Conservation (phyloP, 30 jellyfish, hydroid and myxozoan species). For the Hydractinia echinata region DNA sequence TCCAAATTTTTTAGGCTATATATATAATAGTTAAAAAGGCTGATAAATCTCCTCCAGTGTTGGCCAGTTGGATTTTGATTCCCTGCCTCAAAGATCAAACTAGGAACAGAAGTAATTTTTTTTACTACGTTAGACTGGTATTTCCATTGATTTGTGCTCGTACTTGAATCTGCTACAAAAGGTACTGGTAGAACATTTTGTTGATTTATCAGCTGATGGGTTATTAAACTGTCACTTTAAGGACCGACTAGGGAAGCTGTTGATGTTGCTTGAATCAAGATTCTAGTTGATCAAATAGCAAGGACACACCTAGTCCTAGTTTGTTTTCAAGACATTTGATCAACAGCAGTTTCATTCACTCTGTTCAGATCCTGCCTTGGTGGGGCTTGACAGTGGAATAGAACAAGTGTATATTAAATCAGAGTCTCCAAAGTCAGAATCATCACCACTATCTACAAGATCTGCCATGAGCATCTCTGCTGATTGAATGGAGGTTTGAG, state of each 20-base stretch:
- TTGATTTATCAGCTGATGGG: not conserved
- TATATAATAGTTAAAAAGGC: too few species aligned
- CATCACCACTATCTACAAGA: too few species aligned
- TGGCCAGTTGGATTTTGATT: too few species aligned
- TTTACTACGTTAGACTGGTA: conserved; percentile 1
- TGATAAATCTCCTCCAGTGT: too few species aligned
- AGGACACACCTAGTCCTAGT: not conserved
- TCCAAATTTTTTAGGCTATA: too few species aligned
- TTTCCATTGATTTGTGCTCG: conserved; percentile 10
- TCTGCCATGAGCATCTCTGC: too few species aligned
- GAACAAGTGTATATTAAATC: not conserved
- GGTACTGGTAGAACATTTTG: not conserved
- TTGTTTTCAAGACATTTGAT: conserved; percentile 5
- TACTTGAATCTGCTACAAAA: not conserved
- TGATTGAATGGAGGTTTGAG: not conserved
- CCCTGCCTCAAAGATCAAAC: not conserved
- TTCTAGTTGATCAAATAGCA: not conserved
- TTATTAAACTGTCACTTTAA: not conserved
- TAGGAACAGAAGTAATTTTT: not conserved
- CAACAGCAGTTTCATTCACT: not conserved
- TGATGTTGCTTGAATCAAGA: not conserved
- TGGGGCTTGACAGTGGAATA: not conserved
- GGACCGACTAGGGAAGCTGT: too few species aligned
- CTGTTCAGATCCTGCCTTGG: not conserved
- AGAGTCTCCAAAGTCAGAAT: too few species aligned